These are phyloP conservation scores for Conger conger DNA, from an alignment of 2,113 vertebrate species.

Conservation along the genomic window DNA sequence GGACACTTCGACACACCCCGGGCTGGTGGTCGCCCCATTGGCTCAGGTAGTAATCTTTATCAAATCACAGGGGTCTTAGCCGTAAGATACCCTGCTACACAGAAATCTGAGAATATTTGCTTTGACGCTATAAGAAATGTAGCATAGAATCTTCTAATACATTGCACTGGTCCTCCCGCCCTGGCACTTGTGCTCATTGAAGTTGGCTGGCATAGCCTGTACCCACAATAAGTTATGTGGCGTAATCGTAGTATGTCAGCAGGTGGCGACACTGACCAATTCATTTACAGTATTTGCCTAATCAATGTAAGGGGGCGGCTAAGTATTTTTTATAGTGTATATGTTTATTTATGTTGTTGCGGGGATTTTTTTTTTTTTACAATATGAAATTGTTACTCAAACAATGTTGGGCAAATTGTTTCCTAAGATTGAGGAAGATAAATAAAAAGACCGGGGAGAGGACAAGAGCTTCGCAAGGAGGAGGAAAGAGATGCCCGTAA, in stretches of 20 bases:
- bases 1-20: no score
- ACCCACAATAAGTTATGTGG: neutral
- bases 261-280: constrained; percentile 23
- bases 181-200: no score
- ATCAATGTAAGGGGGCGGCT: neutral
- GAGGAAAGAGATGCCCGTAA: neutral
- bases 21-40: no score
- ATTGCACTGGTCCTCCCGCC: neutral
- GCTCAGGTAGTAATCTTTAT: no score
- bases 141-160: neutral
- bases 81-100: no score
- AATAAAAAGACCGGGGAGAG: neutral
- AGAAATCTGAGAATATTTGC: no score
- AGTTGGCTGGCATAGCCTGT: neutral
- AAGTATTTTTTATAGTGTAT: neutral
- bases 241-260: constrained; percentile 6
- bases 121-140: no score
- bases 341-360: neutral
- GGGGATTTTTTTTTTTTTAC: neutral
- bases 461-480: neutral
- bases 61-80: no score
- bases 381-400: neutral
- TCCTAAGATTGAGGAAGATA: neutral
- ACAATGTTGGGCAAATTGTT: neutral
- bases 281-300: neutral